Evolutionary conservation across 2,888 invertebrate species (phyloP).

Genomic region (Leptopterna dolabrata): DNA sequence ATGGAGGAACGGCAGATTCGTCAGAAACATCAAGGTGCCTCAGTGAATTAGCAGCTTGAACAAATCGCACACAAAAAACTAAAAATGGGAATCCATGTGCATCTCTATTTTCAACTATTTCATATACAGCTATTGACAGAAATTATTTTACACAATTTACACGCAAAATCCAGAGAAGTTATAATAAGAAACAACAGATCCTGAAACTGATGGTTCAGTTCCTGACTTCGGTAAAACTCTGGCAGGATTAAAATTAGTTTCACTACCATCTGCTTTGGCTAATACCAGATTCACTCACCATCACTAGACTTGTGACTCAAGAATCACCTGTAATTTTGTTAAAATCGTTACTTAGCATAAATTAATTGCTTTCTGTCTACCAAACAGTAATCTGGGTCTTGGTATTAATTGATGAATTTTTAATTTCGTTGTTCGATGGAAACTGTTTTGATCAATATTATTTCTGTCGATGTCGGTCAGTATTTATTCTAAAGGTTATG

Average conservation of each 20-base stretch:
- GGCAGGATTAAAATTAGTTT: constrained; percentile 12
- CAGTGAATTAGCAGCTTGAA: too few species aligned
- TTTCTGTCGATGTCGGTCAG: too few species aligned
- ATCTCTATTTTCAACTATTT: neutral
- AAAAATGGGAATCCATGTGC: neutral
- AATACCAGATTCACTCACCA: constrained; percentile 45
- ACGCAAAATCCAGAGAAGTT: neutral
- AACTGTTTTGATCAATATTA: too few species aligned
- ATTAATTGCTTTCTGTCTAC: neutral
- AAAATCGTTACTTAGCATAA: neutral
- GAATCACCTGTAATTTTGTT: constrained; percentile 43
- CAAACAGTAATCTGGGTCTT: neutral
- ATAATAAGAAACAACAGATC: neutral
- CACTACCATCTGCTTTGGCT: constrained; percentile 8
- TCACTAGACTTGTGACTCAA: constrained; percentile 51
- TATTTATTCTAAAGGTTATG: too few species aligned
- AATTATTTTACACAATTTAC: neutral
- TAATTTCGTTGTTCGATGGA: too few species aligned
- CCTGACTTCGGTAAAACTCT: neutral
- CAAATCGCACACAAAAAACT: too few species aligned
- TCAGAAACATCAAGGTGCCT: too few species aligned
- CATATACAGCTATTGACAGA: neutral
- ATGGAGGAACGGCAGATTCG: too few species aligned
- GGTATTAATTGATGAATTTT: too few species aligned
- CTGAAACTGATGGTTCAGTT: neutral